A percentile compares a stretch with the other conserved stretches of the same genome.
These are phyloP conservation scores for Epistrophella euchroma DNA, from an alignment of 2,888 invertebrate genomes.

Conservation along the genomic window DNA sequence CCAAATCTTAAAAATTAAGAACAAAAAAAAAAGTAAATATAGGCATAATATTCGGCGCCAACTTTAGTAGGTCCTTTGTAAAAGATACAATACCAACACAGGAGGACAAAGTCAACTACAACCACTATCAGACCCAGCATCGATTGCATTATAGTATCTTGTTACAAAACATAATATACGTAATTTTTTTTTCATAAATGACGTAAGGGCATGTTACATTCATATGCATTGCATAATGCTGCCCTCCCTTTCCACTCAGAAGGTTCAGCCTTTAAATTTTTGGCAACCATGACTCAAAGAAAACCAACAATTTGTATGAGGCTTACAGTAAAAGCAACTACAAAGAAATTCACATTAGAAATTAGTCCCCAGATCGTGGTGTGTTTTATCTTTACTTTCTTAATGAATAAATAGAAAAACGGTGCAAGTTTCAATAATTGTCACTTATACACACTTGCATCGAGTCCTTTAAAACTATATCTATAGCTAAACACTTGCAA, in stretches of 20 bases:
- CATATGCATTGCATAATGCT: background rate
- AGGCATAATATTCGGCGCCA: constrained; percentile 27
- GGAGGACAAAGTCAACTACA: constrained; percentile 27
- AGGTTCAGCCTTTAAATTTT: background rate
- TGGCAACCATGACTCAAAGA: background rate
- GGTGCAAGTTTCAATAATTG: background rate
- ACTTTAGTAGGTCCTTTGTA: no score
- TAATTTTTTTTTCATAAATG: background rate
- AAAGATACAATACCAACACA: constrained; percentile 1
- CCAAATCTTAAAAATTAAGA: no score
- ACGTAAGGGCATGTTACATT: background rate
- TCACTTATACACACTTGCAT: background rate
- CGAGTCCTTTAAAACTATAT: background rate
- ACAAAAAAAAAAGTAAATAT: background rate
- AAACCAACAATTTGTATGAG: background rate
- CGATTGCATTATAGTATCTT: constrained; percentile 39
- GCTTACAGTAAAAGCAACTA: background rate
- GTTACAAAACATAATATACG: background rate
- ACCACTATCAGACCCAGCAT: constrained; percentile 11
- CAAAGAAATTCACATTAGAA: background rate
- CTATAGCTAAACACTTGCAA: background rate
- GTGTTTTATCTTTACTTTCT: no score
- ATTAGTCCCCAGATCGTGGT: no score
- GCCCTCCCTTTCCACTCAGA: no score
- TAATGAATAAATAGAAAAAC: background rate